Evolutionary conservation across 2,888 invertebrate genomes (phyloP).

Genomic region (Tridacna crocea): DNA sequence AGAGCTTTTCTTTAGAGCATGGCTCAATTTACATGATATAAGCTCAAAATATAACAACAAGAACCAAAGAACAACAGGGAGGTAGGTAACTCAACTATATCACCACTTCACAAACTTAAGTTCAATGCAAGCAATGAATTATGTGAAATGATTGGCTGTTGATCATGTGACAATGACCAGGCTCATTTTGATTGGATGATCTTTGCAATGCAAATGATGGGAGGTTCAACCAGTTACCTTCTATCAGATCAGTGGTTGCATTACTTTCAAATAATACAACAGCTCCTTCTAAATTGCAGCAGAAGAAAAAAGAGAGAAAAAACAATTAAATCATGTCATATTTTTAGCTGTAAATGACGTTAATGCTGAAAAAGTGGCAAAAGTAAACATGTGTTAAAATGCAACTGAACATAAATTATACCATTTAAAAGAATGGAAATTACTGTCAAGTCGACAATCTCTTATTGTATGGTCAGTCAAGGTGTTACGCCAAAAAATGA

Average conservation of each 20-base stretch:
- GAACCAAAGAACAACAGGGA: background rate
- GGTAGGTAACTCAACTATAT: slow-evolving; percentile 9
- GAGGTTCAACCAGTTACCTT: slow-evolving; percentile 61
- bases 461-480: no score
- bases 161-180: slow-evolving; percentile 21
- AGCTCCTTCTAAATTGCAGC: slow-evolving; percentile 53
- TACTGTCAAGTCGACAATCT: no score
- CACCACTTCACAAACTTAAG: slow-evolving; percentile 25
- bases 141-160: background rate
- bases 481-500: no score
- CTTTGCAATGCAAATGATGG: slow-evolving; percentile 2
- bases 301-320: slow-evolving; percentile 28
- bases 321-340: background rate
- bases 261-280: slow-evolving; percentile 70
- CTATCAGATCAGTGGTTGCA: slow-evolving; percentile 64
- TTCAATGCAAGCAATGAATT: slow-evolving; percentile 4
- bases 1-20: no score
- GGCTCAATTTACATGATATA: background rate
- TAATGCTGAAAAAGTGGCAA: no score
- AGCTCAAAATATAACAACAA: background rate
- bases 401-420: no score
- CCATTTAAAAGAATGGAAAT: no score
- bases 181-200: slow-evolving; percentile 15
- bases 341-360: no score
- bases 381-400: no score